phyloP scores from a whole-genome alignment of 1,140 invertebrate species.

The Sinella curviseta region DNA sequence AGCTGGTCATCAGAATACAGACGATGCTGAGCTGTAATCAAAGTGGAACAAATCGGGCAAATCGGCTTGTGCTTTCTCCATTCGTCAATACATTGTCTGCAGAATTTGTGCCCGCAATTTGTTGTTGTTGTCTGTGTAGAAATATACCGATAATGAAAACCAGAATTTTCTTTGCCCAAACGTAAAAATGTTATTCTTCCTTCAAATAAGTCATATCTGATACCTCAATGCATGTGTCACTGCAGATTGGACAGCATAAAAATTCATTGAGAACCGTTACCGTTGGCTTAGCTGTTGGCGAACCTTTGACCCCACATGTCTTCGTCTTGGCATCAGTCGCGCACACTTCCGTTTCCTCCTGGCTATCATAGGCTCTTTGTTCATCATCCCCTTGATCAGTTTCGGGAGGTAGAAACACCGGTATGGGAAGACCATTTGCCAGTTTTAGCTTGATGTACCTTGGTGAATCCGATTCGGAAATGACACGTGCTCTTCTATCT shows the following conservation, averaged over 20 bases:
- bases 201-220: neutral
- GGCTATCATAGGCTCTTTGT: no score
- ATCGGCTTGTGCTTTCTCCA: neutral
- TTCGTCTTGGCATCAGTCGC: no score
- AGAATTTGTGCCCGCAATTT: conserved; percentile 7
- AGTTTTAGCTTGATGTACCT: no score
- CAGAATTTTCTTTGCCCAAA: neutral
- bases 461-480: no score
- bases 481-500: no score
- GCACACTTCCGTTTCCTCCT: no score
- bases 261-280: neutral
- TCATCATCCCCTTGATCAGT: no score
- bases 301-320: no score
- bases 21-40: neutral
- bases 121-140: neutral
- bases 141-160: neutral
- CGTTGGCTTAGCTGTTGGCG: no score
- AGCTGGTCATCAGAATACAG: neutral
- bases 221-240: neutral
- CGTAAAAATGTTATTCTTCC: neutral
- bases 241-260: neutral
- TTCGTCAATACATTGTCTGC: neutral
- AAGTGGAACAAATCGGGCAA: neutral
- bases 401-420: no score
- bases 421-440: no score